phyloP scores from a whole-genome alignment of 2,113 vertebrate species.

The Notarius lentiginosus region DNA sequence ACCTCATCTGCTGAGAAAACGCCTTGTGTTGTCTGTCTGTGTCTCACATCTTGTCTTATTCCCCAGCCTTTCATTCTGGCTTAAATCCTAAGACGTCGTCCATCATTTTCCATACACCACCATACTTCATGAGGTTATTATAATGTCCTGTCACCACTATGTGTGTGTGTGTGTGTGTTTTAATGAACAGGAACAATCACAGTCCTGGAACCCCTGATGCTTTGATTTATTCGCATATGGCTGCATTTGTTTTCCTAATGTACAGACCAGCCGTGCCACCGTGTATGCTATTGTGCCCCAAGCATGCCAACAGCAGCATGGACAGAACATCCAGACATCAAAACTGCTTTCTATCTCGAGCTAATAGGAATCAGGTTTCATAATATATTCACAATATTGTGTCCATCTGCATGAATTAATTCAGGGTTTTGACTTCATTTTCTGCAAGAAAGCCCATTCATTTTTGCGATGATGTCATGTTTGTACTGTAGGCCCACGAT shows the following conservation, averaged over 20 bases:
- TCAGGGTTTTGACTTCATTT: not conserved
- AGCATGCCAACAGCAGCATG: conserved; percentile 29
- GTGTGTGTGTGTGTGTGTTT: not conserved
- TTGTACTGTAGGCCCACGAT: conserved; percentile 1
- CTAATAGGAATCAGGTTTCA: not conserved
- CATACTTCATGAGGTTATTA: not conserved
- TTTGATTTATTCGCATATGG: conserved; percentile 2
- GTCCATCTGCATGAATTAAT: not conserved
- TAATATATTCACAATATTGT: not conserved
- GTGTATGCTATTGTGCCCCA: conserved; percentile 43
- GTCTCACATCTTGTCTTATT: conserved; percentile 21
- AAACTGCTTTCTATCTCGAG: not conserved
- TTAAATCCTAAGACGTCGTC: conserved; percentile 14
- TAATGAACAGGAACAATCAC: not conserved
- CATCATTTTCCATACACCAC: not conserved
- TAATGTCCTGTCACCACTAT: conserved; percentile 10
- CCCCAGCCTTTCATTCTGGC: conserved; percentile 25
- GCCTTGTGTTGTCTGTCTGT: conserved; percentile 20
- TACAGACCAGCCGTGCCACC: conserved; percentile 35
- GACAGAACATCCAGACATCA: not conserved
- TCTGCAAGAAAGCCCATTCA: not conserved
- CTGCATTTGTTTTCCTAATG: conserved; percentile 41
- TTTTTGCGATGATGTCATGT: conserved; percentile 17
- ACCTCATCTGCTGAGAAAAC: not conserved
- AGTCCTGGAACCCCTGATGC: conserved; percentile 20